Percentiles rank a stretch among this genome's conserved stretches.
Conservation (phyloP, 2,113 vertebrate genomes). For the Peromyscus maniculatus region DNA sequence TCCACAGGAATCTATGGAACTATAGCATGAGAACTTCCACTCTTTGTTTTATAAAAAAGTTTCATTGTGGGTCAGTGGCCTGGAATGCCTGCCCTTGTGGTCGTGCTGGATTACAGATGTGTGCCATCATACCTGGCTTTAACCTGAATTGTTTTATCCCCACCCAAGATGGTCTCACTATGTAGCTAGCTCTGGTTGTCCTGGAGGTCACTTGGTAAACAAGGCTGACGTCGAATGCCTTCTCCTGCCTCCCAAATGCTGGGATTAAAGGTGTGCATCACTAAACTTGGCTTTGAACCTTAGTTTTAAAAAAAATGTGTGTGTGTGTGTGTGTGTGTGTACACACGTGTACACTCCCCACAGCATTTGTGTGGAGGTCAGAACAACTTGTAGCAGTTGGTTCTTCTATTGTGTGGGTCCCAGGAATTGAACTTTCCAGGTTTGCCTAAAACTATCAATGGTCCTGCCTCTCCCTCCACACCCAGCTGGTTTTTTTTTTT, state of each 20-base stretch:
- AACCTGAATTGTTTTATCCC: neutral
- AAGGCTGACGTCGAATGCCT: neutral
- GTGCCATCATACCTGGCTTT: neutral
- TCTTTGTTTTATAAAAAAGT: neutral
- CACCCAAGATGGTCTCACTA: neutral
- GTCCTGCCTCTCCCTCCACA: neutral
- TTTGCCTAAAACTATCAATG: neutral
- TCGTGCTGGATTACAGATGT: neutral
- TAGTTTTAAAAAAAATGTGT: neutral
- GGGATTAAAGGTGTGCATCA: neutral
- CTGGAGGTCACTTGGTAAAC: neutral
- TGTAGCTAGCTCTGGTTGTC: neutral
- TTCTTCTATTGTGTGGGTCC: neutral
- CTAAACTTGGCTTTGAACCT: neutral
- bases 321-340: too few relatives aligned
- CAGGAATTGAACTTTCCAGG: neutral
- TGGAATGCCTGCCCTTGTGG: neutral
- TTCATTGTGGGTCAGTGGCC: neutral
- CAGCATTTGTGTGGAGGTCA: neutral
- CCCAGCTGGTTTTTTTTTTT: neutral
- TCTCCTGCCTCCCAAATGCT: neutral
- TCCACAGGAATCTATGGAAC: too few relatives aligned
- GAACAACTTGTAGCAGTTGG: neutral
- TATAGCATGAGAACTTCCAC: neutral
- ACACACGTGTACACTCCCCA: rapidly evolving